A percentile compares a stretch with the other conserved stretches of the same genome.
Evolutionary conservation across 1,140 invertebrate species (phyloP).

Genomic region (Brachionus koreanus): DNA sequence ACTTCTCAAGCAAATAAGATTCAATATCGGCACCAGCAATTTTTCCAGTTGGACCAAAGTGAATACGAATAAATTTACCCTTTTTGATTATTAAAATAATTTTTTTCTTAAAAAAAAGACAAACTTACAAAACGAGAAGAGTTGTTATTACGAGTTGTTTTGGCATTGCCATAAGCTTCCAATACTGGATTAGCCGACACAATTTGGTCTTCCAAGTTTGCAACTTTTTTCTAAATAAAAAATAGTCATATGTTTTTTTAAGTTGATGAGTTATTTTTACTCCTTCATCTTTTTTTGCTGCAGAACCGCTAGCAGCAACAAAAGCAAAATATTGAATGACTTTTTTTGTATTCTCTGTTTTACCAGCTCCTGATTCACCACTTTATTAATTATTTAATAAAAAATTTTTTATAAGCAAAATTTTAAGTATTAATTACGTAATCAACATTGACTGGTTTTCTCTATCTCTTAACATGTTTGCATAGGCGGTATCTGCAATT

Average conservation of each 20-base stretch:
- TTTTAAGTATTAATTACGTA: slow-evolving; percentile 62
- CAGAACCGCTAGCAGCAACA: slow-evolving; percentile 62
- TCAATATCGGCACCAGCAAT: no score
- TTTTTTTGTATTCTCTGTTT: slow-evolving; percentile 69
- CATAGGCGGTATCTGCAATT: slow-evolving; percentile 98
- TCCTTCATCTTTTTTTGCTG: slow-evolving; percentile 48
- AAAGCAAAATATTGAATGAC: slow-evolving; percentile 67
- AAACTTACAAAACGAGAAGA: slow-evolving; percentile 63
- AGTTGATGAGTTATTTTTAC: slow-evolving; percentile 46
- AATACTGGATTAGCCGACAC: slow-evolving; percentile 63
- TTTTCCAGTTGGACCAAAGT: slow-evolving; percentile 97
- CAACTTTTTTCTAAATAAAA: slow-evolving; percentile 11
- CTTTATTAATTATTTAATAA: slow-evolving; percentile 47
- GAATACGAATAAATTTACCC: slow-evolving; percentile 98
- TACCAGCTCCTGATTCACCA: slow-evolving; percentile 66
- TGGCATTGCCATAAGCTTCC: slow-evolving; percentile 65
- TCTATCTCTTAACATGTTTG: slow-evolving; percentile 79
- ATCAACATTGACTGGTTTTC: slow-evolving; percentile 52
- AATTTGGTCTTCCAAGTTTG: slow-evolving; percentile 65
- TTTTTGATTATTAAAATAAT: no score
- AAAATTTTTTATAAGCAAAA: not conserved
- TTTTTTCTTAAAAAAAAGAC: slow-evolving; percentile 17
- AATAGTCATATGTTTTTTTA: not conserved
- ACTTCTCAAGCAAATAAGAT: no score
- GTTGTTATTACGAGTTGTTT: slow-evolving; percentile 66